Conservation (phyloP, 2,888 invertebrate species). For the Bombylius discolor region DNA sequence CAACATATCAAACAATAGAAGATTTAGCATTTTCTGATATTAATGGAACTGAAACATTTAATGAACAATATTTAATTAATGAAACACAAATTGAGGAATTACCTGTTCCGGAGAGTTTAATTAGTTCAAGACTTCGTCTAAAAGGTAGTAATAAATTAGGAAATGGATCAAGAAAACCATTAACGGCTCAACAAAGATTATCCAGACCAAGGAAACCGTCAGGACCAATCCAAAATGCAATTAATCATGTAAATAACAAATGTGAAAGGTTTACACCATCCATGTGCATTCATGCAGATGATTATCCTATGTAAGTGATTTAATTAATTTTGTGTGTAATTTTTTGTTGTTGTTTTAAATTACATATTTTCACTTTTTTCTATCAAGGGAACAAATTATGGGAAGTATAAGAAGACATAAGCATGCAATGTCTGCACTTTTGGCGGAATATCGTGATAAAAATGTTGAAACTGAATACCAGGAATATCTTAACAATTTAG, state of each 20-base stretch:
- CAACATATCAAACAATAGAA: slow-evolving; percentile 18
- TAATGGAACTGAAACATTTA: slow-evolving; percentile 23
- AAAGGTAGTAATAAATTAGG: slow-evolving; percentile 18
- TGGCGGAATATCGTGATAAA: slow-evolving; percentile 54
- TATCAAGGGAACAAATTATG: slow-evolving; percentile 49
- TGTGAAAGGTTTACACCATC: slow-evolving; percentile 60
- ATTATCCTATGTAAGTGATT: slow-evolving; percentile 62
- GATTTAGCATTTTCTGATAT: slow-evolving; percentile 30
- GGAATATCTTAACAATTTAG: slow-evolving; percentile 30
- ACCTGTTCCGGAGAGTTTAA: slow-evolving; percentile 31
- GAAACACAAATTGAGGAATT: slow-evolving; percentile 15
- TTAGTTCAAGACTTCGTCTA: slow-evolving; percentile 26
- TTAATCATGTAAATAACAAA: slow-evolving; percentile 21
- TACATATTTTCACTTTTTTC: slow-evolving; percentile 8
- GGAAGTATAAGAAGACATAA: slow-evolving; percentile 53
- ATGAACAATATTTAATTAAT: slow-evolving; percentile 6
- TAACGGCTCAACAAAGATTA: slow-evolving; percentile 6
- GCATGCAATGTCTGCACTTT: slow-evolving; percentile 53
- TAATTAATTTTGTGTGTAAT: neutral
- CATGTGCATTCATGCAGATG: slow-evolving; percentile 55
- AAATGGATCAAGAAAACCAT: slow-evolving; percentile 9
- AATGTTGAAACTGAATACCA: slow-evolving; percentile 37
- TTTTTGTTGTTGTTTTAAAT: neutral
- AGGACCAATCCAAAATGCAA: slow-evolving; percentile 29
- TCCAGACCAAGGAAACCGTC: slow-evolving; percentile 30